Evolutionary conservation across 2,797 vertebrate genomes (phyloP), one percentile per base, ranked within the genome.

Genomic region (Falco berigora): DNA sequence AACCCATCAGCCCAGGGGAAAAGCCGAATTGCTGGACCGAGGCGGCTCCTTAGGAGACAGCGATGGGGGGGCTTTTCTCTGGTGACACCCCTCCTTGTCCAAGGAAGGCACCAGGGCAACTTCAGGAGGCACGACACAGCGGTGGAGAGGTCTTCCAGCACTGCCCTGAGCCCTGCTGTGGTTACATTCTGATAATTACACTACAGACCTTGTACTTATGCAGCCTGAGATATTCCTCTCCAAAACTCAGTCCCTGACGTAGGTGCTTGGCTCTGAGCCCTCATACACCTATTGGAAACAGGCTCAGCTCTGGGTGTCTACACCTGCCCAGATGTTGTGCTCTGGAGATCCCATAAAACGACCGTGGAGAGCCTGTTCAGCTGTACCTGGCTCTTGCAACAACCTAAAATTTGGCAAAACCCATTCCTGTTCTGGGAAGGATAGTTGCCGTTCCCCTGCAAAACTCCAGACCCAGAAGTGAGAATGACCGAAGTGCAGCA

Each of bases 131-230:
- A 5, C 16, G 68, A 13, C 10, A 2, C 0, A 0, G 32, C 0
- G 0, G 4, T 4, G 28, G 2, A 23, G 50, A 50, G 21, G 11
- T 42, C 20, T 18, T 25, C 20, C 24, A 7, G 34, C 3, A 7
- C 30, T 7, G 24, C 25, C 10, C 30, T 0, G 7, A 67, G 44
- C 82, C 34, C 44, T 7, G 44, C 7, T 9, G 66, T 4, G 7
- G 14, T 30, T 9, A 10, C 8, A 4, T 4, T 2, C 19, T 12
- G 5, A 7, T 2, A 38, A 4, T 28, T 1, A 3, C 16, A 1
- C 63, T 5, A 4, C 28, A 12, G 55, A 19, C 34, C 55, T 21
- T 1, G 34, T 6, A 4, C 53, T 6, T 8, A 15, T 17, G 0
- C 42, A 20, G 52, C 68, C 15, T 4, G 16, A 24, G n/a, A 10